phyloP scores from a whole-genome alignment of 2,888 invertebrate genomes.

The Eristalis intricaria region DNA sequence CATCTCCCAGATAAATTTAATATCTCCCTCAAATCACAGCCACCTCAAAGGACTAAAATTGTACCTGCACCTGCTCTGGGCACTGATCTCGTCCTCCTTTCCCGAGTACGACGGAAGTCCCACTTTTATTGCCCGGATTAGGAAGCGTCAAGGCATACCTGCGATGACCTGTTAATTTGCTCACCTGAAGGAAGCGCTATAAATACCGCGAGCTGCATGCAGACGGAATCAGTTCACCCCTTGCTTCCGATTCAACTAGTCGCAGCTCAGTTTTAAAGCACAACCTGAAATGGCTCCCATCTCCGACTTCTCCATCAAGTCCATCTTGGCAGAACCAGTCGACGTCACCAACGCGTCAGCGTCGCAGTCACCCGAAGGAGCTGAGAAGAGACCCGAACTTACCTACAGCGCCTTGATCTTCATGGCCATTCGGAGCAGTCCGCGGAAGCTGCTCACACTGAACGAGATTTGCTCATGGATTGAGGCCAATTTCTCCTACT shows the following conservation, averaged over 20 bases:
- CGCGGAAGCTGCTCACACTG: neutral
- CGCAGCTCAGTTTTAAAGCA: neutral
- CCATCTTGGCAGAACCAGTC: neutral
- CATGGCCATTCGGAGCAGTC: slow-evolving; percentile 91
- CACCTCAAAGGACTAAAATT: too few relatives aligned
- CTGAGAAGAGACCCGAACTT: slow-evolving; percentile 79
- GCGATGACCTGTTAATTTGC: neutral
- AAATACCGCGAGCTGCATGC: neutral
- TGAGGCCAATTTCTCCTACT: too few relatives aligned
- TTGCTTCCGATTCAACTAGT: neutral
- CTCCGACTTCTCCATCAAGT: neutral
- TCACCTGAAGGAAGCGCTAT: neutral
- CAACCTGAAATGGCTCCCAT: neutral
- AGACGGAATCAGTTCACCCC: neutral
- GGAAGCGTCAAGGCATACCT: neutral
- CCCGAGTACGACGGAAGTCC: too few relatives aligned
- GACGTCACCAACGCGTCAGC: neutral
- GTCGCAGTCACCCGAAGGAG: neutral
- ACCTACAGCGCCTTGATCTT: slow-evolving; percentile 94
- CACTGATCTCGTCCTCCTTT: too few relatives aligned
- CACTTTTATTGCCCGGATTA: neutral
- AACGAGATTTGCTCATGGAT: neutral
- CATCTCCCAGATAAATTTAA: too few relatives aligned
- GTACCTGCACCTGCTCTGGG: too few relatives aligned
- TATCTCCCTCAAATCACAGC: too few relatives aligned